phyloP scores from a whole-genome alignment of 2,113 vertebrate species.

The Aegithalos caudatus region DNA sequence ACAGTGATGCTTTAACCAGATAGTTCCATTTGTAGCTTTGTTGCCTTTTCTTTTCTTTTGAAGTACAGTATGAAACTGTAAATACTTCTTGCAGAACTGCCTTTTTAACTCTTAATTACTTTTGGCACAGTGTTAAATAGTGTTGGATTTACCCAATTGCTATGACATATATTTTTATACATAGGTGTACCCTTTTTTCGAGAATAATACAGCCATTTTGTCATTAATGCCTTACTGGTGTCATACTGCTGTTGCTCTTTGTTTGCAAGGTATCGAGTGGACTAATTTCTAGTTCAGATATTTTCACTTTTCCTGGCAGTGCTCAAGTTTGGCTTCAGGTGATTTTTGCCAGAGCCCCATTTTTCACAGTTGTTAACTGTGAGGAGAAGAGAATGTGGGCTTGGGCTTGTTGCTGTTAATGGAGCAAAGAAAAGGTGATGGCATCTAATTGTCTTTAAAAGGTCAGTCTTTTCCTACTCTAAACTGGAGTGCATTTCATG shows the following conservation, averaged over 20 bases:
- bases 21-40: constrained; percentile 17
- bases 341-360: constrained; percentile 29
- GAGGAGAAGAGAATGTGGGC: not conserved
- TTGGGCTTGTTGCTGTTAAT: not conserved
- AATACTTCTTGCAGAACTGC: constrained; percentile 55
- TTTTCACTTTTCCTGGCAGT: constrained; percentile 6
- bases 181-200: constrained; percentile 51
- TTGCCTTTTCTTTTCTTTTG: constrained; percentile 17
- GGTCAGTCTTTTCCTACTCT: constrained; percentile 3
- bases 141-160: constrained; percentile 55
- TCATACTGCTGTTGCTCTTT: constrained; percentile 54
- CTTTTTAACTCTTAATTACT: constrained; percentile 60
- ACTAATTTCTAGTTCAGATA: not conserved
- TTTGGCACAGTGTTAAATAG: constrained; percentile 51
- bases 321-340: constrained; percentile 18
- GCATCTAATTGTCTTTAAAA: constrained; percentile 25
- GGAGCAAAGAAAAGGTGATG: not conserved
- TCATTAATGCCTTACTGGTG: constrained; percentile 66
- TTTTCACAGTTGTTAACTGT: constrained; percentile 45
- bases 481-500: not conserved
- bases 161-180: constrained; percentile 66
- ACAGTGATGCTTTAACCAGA: constrained; percentile 23
- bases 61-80: constrained; percentile 55
- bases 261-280: constrained; percentile 14
- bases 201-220: constrained; percentile 50